These are phyloP conservation scores for Vanessa tameamea DNA, from an alignment of 1,140 invertebrate genomes.

Conservation along the genomic window DNA sequence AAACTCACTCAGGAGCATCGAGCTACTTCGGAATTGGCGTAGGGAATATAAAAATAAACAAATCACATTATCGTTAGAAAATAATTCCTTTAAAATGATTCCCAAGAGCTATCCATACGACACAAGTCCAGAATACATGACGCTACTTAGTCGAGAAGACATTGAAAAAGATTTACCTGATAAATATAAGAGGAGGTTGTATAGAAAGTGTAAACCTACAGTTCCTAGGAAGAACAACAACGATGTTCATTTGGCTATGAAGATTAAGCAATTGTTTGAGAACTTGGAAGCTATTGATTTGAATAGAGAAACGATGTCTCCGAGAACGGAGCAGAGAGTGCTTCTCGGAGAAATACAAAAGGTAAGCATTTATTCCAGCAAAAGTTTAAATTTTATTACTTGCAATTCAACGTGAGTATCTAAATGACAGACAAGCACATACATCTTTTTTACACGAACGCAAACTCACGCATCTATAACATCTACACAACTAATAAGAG, in stretches of 20 bases:
- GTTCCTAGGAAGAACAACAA: conserved; percentile 62
- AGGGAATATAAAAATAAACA: conserved; percentile 60
- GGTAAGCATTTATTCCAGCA: conserved; percentile 44
- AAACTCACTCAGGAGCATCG: conserved; percentile 58
- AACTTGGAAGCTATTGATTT: conserved; percentile 71
- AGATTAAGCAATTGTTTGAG: conserved; percentile 73
- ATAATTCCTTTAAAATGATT: conserved; percentile 50
- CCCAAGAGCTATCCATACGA: conserved; percentile 63
- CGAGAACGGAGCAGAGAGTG: conserved; percentile 71
- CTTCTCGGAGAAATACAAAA: conserved; percentile 73
- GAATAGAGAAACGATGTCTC: conserved; percentile 63
- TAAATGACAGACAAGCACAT: too few species aligned
- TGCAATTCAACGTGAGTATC: not conserved
- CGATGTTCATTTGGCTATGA: conserved; percentile 71
- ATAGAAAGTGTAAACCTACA: conserved; percentile 55
- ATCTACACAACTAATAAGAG: too few species aligned
- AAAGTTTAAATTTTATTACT: not conserved
- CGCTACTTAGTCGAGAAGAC: conserved; percentile 66
- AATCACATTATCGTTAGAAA: conserved; percentile 33
- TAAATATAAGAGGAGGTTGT: conserved; percentile 69
- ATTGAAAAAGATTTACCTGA: conserved; percentile 78
- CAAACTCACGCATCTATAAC: too few species aligned
- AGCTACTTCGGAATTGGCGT: conserved; percentile 71
- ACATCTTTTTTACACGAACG: too few species aligned
- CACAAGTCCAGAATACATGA: conserved; percentile 70